Conservation (phyloP, 2,113 vertebrate species). For the Pimephales promelas region DNA sequence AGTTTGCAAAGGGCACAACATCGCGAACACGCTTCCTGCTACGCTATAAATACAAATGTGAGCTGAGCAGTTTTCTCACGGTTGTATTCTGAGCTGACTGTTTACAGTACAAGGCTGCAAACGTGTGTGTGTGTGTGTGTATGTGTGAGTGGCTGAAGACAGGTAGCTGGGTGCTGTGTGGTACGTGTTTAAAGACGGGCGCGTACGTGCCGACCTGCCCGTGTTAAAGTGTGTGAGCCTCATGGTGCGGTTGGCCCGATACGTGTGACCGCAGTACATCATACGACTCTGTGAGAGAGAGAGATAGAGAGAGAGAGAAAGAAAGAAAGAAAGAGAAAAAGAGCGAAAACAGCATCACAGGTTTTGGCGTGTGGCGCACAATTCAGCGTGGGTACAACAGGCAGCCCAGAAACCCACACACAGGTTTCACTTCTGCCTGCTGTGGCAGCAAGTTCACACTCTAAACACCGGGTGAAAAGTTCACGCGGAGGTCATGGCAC, state of each 20-base stretch:
- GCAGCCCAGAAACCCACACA: constrained; percentile 70
- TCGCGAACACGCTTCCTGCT: not conserved
- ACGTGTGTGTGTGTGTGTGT: constrained; percentile 37
- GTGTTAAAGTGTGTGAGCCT: constrained; percentile 47
- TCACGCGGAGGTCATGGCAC: constrained; percentile 71
- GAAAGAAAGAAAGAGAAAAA: constrained; percentile 56
- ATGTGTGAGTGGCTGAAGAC: constrained; percentile 24
- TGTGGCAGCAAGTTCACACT: constrained; percentile 71
- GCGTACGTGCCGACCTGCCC: constrained; percentile 73
- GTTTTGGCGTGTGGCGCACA: constrained; percentile 62
- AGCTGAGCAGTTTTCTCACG: constrained; percentile 48
- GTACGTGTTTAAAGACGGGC: constrained; percentile 61
- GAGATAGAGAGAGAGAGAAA: constrained; percentile 62
- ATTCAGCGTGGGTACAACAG: constrained; percentile 63
- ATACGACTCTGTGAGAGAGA: constrained; percentile 23
- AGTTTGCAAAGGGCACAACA: constrained; percentile 7
- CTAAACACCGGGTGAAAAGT: constrained; percentile 67
- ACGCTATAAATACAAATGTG: constrained; percentile 7
- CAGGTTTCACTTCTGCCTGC: constrained; percentile 80
- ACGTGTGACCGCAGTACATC: constrained; percentile 63
- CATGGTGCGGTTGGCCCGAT: constrained; percentile 39
- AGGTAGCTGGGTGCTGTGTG: constrained; percentile 58
- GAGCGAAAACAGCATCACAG: constrained; percentile 66
- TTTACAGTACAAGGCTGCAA: constrained; percentile 32
- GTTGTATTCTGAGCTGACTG: constrained; percentile 1